Base-by-base conservation (phyloP, 2,113 vertebrate species). In the Lanius collurio region DNA sequence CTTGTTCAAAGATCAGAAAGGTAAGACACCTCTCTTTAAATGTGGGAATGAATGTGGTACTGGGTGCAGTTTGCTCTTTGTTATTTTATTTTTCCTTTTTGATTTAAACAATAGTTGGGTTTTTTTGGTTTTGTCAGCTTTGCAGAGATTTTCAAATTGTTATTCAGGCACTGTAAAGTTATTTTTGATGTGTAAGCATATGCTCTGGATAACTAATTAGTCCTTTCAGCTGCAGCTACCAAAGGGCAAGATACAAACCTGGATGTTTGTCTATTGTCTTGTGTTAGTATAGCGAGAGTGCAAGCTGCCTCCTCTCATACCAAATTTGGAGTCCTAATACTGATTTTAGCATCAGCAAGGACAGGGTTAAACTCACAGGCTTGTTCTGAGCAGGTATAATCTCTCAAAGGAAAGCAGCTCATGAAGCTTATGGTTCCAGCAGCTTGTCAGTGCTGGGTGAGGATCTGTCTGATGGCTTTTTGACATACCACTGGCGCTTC, bases 1-100 rank as follows among this genome's bases (percentile, higher is more conserved):
- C 97, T 96, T 95, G 93, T 83, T 97, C 96, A 90, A 85, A 82
- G 91, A 95, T 65, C 73, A 13, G 63, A 95, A 98, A 98, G 97
- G 98, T 98, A 98, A 93, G 97, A 77, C 37, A 79, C 81, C 50
- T 94, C 96, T 73, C 81, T 89, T 93, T 95, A 77, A 71, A 64
- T 94, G 13, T 82, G 42, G 35, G 41, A 47, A 46, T 46, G 23
- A 49, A 56, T 41, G n/a, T 79, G 57, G 8, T 47, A 11, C 20
- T 47, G 71, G 73, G 76, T 49, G 64, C 9, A 56, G 76, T 41
- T 74, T 89, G 75, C 12, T 85, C 53, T 75, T 77, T 42, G n/a
- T 33, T 33, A 6, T 65, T 74, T 59, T 30, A 39, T 11, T 39
- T 80, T 67, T 59, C 15, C 16, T 64, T 49, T 57, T 15, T 33